Evolutionary conservation across 2,888 invertebrate species (phyloP), one percentile per base, ranked within the genome.

Genomic region (Rambutsinella grinnellia): DNA sequence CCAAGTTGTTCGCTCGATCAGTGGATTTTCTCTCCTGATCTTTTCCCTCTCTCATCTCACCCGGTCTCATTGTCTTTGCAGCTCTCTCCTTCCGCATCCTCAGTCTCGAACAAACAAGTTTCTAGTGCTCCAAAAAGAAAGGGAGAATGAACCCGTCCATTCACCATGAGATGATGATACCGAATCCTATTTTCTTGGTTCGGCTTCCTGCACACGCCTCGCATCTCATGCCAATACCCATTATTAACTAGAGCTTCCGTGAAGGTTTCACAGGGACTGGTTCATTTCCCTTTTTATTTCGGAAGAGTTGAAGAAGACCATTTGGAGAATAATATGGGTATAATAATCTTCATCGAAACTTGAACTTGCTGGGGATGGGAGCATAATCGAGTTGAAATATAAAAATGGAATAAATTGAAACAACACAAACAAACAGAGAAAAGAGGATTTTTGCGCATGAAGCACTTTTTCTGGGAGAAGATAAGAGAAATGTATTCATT

Each of bases 1-100:
- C n/a, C n/a, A n/a, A n/a, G n/a, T n/a, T n/a, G n/a, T n/a, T n/a
- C n/a, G n/a, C n/a, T n/a, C n/a, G n/a, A n/a, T n/a, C n/a, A n/a
- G n/a, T n/a, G n/a, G n/a, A n/a, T n/a, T n/a, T n/a, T n/a, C n/a
- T 69, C 69, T 60, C 53, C 60, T 61, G 53, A 69, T 69, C 60
- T 70, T 54, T 21, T 46, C 46, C 28, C 54, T 56, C 27, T 53
- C 19, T 10, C 58, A 36, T 26, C 36, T 28, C 17, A 17, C 3
- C 36, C 44, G 23, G 24, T 47, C 13, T 54, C 23, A 24, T 23
- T 10, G 26, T 19, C 26, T 61, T 49, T 26, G 13, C 21, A 17
- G 56, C 23, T 27, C 67, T 23, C 36, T 17, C 36, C n/a, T n/a
- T 65, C 51, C 36, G 5, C 49, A 26, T 65, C 17, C 15, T 60